phyloP scores from a whole-genome alignment of 2,888 invertebrate species.

The Agonum fuliginosum region DNA sequence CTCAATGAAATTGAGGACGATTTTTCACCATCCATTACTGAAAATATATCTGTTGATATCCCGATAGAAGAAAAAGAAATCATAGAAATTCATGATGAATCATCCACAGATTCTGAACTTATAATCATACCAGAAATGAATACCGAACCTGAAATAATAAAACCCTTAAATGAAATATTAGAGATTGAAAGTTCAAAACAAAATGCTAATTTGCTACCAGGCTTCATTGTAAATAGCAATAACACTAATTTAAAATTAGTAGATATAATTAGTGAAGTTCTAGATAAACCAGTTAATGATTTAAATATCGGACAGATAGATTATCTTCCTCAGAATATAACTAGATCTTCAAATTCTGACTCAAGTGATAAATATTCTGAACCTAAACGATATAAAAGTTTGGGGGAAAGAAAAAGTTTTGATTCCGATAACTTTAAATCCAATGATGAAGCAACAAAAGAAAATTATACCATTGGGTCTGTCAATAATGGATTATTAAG shows the following conservation, averaged over 20 bases:
- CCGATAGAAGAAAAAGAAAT: constrained; percentile 12
- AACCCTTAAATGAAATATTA: constrained; percentile 19
- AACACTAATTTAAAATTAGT: constrained; percentile 68
- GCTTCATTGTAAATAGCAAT: constrained; percentile 53
- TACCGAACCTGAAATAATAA: constrained; percentile 1
- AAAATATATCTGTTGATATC: not conserved
- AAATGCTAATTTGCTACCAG: constrained; percentile 45
- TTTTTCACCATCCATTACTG: not conserved
- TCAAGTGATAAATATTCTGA: constrained; percentile 62
- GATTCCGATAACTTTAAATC: constrained; percentile 68
- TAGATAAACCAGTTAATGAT: constrained; percentile 69
- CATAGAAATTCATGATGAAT: constrained; percentile 23
- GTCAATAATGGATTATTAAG: constrained; percentile 50
- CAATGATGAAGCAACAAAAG: constrained; percentile 38
- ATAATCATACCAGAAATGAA: constrained; percentile 5
- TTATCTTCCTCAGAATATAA: constrained; percentile 24
- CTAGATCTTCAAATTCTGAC: constrained; percentile 29
- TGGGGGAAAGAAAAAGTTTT: constrained; percentile 72
- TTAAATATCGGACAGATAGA: constrained; percentile 63
- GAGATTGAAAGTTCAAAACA: not conserved
- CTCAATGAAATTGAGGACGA: not conserved
- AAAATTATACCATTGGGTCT: constrained; percentile 26
- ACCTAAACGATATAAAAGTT: constrained; percentile 69
- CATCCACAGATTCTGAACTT: not conserved
- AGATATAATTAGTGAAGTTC: constrained; percentile 71